Evolutionary conservation across 2,888 invertebrate species (phyloP).

Genomic region (Agrotis ipsilon): DNA sequence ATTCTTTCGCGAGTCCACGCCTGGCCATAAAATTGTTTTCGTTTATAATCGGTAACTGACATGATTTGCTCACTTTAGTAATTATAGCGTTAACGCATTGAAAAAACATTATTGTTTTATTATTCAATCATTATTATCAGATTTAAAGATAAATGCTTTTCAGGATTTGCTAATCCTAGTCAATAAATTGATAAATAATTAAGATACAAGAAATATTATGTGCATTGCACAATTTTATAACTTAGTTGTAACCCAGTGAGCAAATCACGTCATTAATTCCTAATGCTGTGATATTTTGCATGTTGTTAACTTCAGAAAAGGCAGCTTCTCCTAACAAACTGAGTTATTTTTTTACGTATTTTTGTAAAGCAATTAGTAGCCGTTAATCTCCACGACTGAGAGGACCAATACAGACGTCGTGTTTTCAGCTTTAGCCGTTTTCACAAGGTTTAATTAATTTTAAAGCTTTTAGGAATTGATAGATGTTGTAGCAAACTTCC

Average conservation of each 20-base stretch:
- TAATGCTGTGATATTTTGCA: constrained; percentile 30
- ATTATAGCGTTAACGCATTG: too few relatives aligned
- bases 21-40: not conserved
- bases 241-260: not conserved
- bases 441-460: not conserved
- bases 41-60: not conserved
- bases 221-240: too few relatives aligned
- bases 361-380: constrained; percentile 23
- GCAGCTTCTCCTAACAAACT: constrained; percentile 48
- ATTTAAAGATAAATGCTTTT: too few relatives aligned
- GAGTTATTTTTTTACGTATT: constrained; percentile 44
- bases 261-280: not conserved
- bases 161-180: too few relatives aligned
- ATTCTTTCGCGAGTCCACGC: not conserved
- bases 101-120: too few relatives aligned
- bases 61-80: not conserved
- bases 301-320: constrained; percentile 27
- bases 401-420: constrained; percentile 31
- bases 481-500: not conserved
- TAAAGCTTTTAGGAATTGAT: constrained; percentile 36
- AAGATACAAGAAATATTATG: too few relatives aligned
- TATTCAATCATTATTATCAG: too few relatives aligned
- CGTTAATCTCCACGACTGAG: constrained; percentile 35
- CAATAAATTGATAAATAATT: too few relatives aligned
- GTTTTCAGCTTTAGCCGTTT: constrained; percentile 42